A percentile compares a stretch with the other conserved stretches of the same genome.
Conservation (phyloP, 2,113 vertebrate genomes). For the Leucosticte australis region DNA sequence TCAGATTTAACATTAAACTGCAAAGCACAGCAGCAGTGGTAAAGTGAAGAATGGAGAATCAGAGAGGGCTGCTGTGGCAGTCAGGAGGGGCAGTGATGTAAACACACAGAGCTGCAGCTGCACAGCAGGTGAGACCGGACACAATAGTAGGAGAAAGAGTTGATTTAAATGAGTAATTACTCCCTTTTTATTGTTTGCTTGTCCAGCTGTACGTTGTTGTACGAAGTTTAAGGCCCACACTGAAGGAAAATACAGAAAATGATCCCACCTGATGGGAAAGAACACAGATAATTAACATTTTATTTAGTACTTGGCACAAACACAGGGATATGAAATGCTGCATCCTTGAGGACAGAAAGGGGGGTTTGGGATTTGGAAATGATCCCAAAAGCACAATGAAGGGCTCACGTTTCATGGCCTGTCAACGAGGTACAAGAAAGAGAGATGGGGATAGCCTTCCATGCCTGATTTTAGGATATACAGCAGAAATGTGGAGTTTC, state of each 20-base stretch:
- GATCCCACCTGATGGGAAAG: background rate
- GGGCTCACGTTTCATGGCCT: background rate
- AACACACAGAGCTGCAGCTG: background rate
- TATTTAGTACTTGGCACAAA: background rate
- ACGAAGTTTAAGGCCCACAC: background rate
- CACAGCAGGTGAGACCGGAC: background rate
- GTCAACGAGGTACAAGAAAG: background rate
- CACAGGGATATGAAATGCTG: background rate
- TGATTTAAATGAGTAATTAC: background rate
- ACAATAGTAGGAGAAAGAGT: background rate
- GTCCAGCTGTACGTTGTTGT: background rate
- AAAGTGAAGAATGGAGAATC: accelerated
- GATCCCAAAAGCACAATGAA: background rate
- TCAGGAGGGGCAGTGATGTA: background rate
- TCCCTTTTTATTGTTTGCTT: background rate
- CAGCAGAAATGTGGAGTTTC: background rate
- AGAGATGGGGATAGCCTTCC: background rate
- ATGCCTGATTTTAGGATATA: background rate
- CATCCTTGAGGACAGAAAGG: background rate
- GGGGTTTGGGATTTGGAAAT: background rate
- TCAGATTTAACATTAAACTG: too few relatives aligned
- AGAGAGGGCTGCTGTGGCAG: background rate
- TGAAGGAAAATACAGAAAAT: background rate
- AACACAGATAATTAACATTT: background rate
- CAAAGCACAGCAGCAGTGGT: background rate